Evolutionary conservation across 1,140 invertebrate genomes (phyloP).

Genomic region (Elymnias hypermnestra): DNA sequence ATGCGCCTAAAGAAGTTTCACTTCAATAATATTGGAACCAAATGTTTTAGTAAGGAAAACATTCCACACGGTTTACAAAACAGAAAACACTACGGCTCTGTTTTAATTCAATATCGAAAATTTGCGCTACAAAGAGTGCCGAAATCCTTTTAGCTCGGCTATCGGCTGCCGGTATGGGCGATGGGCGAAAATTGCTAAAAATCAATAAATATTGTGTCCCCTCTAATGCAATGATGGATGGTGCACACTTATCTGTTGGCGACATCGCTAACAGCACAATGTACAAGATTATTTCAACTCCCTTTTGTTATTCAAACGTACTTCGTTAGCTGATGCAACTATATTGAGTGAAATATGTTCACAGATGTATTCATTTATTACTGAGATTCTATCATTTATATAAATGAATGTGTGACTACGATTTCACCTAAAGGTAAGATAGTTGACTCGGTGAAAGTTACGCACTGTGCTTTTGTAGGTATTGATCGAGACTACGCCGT

Average conservation of each 20-base stretch:
- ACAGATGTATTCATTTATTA: background rate
- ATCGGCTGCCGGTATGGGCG: slow-evolving; percentile 6
- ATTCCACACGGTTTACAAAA: background rate
- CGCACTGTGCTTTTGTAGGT: too few relatives aligned
- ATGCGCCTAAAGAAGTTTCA: too few relatives aligned
- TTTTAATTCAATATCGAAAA: slow-evolving; percentile 20
- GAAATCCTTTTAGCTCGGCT: slow-evolving; percentile 26
- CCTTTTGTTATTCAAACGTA: slow-evolving; percentile 9
- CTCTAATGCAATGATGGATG: slow-evolving; percentile 71
- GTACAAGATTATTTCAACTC: slow-evolving; percentile 14
- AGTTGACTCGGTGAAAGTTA: too few relatives aligned
- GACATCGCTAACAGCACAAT: slow-evolving; percentile 46
- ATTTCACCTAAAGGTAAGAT: too few relatives aligned
- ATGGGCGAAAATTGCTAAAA: slow-evolving; percentile 44
- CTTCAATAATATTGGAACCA: too few relatives aligned
- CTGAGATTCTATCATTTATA: too few relatives aligned
- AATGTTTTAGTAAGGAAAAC: background rate
- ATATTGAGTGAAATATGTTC: background rate
- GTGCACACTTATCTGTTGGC: slow-evolving; percentile 50
- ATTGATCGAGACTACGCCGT: too few relatives aligned
- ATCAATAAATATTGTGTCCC: slow-evolving; percentile 65
- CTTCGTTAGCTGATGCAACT: slow-evolving; percentile 1
- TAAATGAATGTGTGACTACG: too few relatives aligned
- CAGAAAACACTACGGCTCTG: background rate
- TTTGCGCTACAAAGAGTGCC: slow-evolving; percentile 16